Evolutionary conservation across 2,113 vertebrate genomes (phyloP).

Genomic region (Psammodynastes pulverulentus): DNA sequence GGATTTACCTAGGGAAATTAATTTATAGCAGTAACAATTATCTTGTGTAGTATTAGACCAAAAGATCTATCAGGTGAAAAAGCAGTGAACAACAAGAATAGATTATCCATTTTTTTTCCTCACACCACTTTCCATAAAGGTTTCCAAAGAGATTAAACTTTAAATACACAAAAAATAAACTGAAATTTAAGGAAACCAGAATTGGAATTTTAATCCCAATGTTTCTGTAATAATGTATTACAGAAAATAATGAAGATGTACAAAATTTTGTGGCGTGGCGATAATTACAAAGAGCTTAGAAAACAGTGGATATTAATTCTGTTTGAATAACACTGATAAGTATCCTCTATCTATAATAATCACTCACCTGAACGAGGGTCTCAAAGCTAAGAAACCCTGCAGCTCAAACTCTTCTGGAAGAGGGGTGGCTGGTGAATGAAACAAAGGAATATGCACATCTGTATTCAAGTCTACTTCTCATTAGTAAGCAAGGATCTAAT

Average conservation of each 20-base stretch:
- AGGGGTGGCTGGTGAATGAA: constrained; percentile 76
- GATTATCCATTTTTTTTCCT: neutral
- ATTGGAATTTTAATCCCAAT: neutral
- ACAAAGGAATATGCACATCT: constrained; percentile 17
- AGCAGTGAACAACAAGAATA: neutral
- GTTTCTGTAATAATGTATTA: neutral
- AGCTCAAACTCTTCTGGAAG: constrained; percentile 98
- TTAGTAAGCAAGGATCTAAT: neutral
- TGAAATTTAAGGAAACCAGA: neutral
- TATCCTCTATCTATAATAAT: neutral
- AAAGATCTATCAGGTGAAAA: neutral
- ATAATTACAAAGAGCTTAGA: neutral
- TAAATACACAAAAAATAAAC: neutral
- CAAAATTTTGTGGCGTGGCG: too few relatives aligned
- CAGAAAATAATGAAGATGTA: neutral
- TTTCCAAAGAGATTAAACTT: neutral
- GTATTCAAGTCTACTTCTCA: neutral
- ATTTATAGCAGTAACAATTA: neutral
- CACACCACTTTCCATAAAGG: neutral
- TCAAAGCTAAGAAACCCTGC: constrained; percentile 94
- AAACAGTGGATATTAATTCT: neutral
- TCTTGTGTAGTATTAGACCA: neutral
- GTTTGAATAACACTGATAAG: neutral
- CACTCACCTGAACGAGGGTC: constrained; percentile 88
- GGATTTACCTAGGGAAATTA: neutral